Evolutionary conservation across 2,797 vertebrate genomes (phyloP), one percentile per base, ranked within the genome.

Genomic region (Remorina albescens): DNA sequence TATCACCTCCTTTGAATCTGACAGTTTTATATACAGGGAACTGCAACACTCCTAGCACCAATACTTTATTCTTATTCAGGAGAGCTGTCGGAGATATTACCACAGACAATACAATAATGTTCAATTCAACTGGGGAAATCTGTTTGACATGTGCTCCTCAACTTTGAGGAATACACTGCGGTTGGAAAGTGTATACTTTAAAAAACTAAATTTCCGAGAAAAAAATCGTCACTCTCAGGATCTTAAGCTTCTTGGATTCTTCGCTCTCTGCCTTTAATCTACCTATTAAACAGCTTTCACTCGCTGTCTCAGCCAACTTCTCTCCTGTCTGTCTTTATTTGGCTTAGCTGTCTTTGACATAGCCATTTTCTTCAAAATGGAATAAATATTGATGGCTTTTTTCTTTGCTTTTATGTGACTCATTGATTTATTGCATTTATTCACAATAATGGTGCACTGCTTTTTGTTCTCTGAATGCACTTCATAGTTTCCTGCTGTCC

Each of bases 281-380:
- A 50, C n/a, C 75, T 71, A 75, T 67, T 67, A 74, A 80, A 51
- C 51, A 50, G 37, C 47, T 70, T 58, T 18, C 64, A 57, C 25
- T 74, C 53, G 30, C 54, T 26, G 5, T 57, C 41, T 36, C 57
- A 44, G 36, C 70, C 32, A 6, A 56, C 62, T 66, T 54, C 57
- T 25, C 13, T 7, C 39, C 30, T 26, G 30, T 63, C 78, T 32
- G 23, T 71, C 68, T 76, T 67, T 39, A 76, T 66, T 71, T 60
- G 65, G 46, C 25, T 23, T 15, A 15, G n/a, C 56, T 49, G 15
- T 44, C 53, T 55, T 53, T 54, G 25, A 72, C 30, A 30, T 30
- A 30, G 6, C 30, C 30, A 30, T 30, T 6, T 30, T 30, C 6
- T 18, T n/a, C 12, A 30, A 28, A 39, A 63, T 54, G 8, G 21